Evolutionary conservation across 2,797 vertebrate species (phyloP), one percentile per base, ranked within the genome.

Genomic region (Cryptoprocta ferox): DNA sequence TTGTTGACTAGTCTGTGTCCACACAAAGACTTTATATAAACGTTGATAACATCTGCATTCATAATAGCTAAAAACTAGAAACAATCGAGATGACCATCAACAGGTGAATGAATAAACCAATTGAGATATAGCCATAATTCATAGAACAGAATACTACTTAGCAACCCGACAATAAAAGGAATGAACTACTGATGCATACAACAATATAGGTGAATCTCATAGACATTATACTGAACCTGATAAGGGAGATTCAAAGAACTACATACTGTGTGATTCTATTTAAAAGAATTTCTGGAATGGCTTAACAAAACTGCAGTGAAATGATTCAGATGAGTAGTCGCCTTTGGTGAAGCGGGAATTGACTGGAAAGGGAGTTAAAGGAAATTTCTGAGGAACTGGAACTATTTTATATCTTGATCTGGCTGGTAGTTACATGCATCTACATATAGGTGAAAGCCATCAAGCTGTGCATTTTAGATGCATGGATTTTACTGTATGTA

Each of bases 211-310:
- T 9, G 53, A 66, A 15, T 32, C 48, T 73, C 65, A 19, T 3
- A 7, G 24, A 61, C 39, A 19, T 19, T 3, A 50, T 6, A 2
- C 56, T 56, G 59, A 56, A 35, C 45, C 1, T 7, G 6, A 3
- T 3, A 9, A 21, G 7, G 28, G 78, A 13, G 59, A 37, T 6
- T 61, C 70, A 21, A 14, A 82, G 50, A 68, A n/a, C 28, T 30
- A 0, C 32, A 7, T 30, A 1, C 11, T 14, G 6, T 1, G 11
- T n/a, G 39, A 30, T n/a, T 82, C 30, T 61, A 75, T 0, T 45
- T 66, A 10, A 18, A 37, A 12, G 42, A 87, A 70, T n/a, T 15
- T 92, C 32, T 39, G 3, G 14, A 28, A 78, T 37, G 32, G 26
- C 56, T 85, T 56, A 37, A 59, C 48, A 63, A 63, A 71, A 50